Conservation (phyloP, 2,888 invertebrate species). For the Norana najaformis region DNA sequence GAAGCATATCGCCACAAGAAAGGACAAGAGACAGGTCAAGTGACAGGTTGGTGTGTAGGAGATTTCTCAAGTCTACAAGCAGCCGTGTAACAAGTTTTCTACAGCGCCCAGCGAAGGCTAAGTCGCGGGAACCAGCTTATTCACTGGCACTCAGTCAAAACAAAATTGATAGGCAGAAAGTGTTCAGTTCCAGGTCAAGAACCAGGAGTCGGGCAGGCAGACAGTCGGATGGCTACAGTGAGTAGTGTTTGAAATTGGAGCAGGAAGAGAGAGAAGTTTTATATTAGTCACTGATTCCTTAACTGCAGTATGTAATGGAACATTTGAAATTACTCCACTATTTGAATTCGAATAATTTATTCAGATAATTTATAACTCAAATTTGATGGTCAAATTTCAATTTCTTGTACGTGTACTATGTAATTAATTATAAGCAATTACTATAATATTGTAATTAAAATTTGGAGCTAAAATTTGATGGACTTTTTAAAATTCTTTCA, state of each 20-base stretch:
- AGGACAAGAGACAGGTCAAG: constrained; percentile 9
- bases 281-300: too few relatives aligned
- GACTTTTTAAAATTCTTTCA: not conserved
- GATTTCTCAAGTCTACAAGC: not conserved
- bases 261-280: too few relatives aligned
- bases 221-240: too few relatives aligned
- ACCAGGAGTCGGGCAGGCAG: too few relatives aligned
- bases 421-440: not conserved
- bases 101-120: too few relatives aligned
- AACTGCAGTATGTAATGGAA: too few relatives aligned
- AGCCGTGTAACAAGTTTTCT: not conserved
- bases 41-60: constrained; percentile 8
- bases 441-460: not conserved
- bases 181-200: too few relatives aligned
- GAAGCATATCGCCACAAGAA: constrained; percentile 13
- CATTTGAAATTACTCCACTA: not conserved
- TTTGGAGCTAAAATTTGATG: not conserved
- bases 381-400: not conserved
- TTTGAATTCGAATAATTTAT: not conserved
- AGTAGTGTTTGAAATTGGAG: too few relatives aligned
- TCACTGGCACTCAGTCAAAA: too few relatives aligned
- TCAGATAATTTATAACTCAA: not conserved
- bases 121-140: too few relatives aligned
- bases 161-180: too few relatives aligned
- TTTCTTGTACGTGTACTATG: not conserved